Conservation (phyloP, 2,113 vertebrate species). For the Tragelaphus imberbis region DNA sequence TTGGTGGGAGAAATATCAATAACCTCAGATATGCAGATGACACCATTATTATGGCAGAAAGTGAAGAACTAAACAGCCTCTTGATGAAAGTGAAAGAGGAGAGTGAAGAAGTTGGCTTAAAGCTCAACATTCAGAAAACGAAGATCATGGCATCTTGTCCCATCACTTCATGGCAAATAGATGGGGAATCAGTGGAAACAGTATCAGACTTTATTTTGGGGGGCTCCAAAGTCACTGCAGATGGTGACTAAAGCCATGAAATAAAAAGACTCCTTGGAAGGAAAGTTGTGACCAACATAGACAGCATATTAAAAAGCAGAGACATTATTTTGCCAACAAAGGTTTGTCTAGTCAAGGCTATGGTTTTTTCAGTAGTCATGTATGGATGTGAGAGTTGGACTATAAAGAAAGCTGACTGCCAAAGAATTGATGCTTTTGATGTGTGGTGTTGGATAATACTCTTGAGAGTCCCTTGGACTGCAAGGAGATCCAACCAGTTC, state of each 20-base stretch:
- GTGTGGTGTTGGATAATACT: neutral
- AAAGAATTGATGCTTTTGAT: neutral
- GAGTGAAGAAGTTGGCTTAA: neutral
- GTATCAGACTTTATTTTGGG: rapidly evolving
- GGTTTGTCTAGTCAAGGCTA: neutral
- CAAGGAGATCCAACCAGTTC: neutral
- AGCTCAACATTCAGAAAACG: neutral
- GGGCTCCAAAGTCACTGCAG: neutral
- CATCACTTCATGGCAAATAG: neutral
- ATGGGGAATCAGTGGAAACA: neutral
- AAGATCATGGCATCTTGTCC: neutral
- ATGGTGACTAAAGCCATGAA: neutral
- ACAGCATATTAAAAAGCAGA: neutral
- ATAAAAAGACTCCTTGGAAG: neutral
- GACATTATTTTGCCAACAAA: neutral
- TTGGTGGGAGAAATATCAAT: neutral
- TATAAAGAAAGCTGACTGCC: neutral
- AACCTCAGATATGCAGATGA: neutral
- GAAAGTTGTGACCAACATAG: neutral
- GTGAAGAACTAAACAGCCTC: neutral
- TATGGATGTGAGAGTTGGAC: neutral
- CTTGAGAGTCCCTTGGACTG: neutral
- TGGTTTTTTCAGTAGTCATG: neutral
- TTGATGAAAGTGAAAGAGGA: neutral
- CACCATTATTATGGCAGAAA: neutral